phyloP scores from a whole-genome alignment of 2,888 invertebrate genomes.

The Lasioglossum pauxillum region DNA sequence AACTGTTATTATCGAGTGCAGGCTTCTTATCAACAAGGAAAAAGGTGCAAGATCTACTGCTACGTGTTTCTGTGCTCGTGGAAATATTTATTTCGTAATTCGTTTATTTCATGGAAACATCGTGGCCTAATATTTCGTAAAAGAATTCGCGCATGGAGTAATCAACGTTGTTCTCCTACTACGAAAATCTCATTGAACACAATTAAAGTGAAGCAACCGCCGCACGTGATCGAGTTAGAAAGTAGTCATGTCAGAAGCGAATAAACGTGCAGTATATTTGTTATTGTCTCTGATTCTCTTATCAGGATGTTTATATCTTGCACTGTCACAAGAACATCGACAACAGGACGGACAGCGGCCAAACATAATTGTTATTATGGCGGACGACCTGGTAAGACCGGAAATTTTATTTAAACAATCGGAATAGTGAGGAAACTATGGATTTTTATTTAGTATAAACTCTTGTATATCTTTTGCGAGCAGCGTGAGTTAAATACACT shows the following conservation, averaged over 20 bases:
- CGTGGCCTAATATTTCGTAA: not conserved
- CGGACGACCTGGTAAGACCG: constrained; percentile 63
- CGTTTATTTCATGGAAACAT: not conserved
- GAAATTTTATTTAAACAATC: not conserved
- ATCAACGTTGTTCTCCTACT: not conserved
- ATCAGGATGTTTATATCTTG: not conserved
- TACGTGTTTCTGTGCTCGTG: not conserved
- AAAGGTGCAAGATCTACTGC: not conserved
- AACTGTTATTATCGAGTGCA: constrained; percentile 23
- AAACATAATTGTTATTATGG: constrained; percentile 85
- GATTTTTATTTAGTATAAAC: not conserved
- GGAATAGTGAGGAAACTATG: not conserved
- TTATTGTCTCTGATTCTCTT: not conserved
- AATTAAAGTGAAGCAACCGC: not conserved
- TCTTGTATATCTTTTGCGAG: not conserved
- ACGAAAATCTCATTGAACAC: not conserved
- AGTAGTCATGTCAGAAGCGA: not conserved
- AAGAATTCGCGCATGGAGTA: not conserved
- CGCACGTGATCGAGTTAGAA: not conserved
- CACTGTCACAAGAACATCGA: not conserved
- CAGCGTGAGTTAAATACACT: not conserved
- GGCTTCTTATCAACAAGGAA: not conserved
- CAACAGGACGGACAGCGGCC: constrained; percentile 73
- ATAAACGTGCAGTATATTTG: not conserved
- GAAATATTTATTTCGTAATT: not conserved